phyloP scores from a whole-genome alignment of 2,797 vertebrate species.

The Psittacula echo region DNA sequence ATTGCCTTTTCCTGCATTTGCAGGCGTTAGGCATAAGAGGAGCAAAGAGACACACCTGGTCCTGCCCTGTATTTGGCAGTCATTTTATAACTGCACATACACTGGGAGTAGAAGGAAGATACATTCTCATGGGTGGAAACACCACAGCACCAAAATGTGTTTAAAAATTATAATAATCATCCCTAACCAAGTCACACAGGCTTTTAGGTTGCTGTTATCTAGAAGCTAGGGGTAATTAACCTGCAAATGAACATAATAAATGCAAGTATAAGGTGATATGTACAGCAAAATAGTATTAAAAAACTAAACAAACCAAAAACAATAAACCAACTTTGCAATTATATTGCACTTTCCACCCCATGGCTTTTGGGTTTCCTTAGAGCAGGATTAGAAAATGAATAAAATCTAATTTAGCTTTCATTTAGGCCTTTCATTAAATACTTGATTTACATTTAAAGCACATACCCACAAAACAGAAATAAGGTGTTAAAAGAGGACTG shows the following conservation, averaged over 20 bases:
- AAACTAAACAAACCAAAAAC: background rate
- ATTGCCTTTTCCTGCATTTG: background rate
- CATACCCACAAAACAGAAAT: background rate
- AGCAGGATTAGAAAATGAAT: background rate
- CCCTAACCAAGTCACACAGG: background rate
- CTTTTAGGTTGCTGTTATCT: background rate
- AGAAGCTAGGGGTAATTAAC: background rate
- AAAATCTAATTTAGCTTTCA: background rate
- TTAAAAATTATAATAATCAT: background rate
- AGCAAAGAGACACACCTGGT: background rate
- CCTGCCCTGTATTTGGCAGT: too few relatives aligned
- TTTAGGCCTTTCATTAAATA: background rate
- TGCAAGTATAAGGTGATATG: background rate
- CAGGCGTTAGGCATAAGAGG: background rate
- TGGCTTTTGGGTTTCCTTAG: background rate
- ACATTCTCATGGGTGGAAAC: background rate
- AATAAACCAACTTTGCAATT: too few relatives aligned
- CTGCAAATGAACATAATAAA: background rate
- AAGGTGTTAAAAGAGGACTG: background rate
- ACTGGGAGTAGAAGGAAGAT: background rate
- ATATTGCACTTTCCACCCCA: background rate
- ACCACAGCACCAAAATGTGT: accelerated
- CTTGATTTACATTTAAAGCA: background rate
- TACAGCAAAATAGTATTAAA: background rate
- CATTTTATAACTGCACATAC: background rate